phyloP scores from a whole-genome alignment of 2,113 vertebrate genomes.

The Mormoops blainvillei region DNA sequence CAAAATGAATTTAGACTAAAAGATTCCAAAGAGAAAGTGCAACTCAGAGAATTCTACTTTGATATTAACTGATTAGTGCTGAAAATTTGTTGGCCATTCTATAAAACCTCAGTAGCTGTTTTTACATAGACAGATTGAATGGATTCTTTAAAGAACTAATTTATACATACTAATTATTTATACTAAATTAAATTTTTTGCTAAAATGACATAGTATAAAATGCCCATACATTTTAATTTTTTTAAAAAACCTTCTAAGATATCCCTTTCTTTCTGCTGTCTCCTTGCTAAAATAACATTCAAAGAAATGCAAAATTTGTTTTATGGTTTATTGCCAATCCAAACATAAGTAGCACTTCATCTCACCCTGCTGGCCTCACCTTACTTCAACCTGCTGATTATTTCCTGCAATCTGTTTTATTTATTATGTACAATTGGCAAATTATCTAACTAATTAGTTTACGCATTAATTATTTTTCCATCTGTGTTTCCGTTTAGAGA shows the following conservation, averaged over 20 bases:
- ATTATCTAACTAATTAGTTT: constrained; percentile 75
- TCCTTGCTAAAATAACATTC: not conserved
- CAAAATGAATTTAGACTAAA: not conserved
- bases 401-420: constrained; percentile 62
- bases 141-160: not conserved
- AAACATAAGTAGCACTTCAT: not conserved
- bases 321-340: not conserved
- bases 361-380: constrained; percentile 4
- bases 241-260: not conserved
- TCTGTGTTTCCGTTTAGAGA: constrained; percentile 67
- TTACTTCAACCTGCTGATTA: constrained; percentile 42
- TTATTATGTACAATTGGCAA: constrained; percentile 64
- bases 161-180: not conserved
- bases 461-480: constrained; percentile 72
- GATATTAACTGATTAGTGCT: not conserved
- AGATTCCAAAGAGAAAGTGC: not conserved
- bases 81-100: not conserved
- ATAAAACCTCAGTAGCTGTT: not conserved
- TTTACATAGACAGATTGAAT: not conserved
- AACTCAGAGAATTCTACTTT: not conserved
- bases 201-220: not conserved
- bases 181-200: not conserved
- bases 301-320: not conserved
- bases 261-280: not conserved
- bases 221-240: not conserved